Evolutionary conservation across 1,140 invertebrate species (phyloP).

Genomic region (Leptinotarsa texana): DNA sequence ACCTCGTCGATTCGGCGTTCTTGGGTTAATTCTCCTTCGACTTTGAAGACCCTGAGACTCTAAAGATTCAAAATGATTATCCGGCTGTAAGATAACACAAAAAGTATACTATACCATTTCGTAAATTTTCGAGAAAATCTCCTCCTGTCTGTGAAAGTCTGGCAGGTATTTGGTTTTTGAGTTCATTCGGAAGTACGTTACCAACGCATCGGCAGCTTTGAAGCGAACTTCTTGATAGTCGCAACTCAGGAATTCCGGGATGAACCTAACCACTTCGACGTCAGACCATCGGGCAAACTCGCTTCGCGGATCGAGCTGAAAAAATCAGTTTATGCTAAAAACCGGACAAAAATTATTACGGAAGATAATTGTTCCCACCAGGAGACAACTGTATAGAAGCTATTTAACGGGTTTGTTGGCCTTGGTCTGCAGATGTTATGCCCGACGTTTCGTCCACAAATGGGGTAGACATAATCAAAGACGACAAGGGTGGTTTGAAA

Average conservation of each 20-base stretch:
- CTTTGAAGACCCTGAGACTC: conserved; percentile 41
- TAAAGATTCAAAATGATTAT: conserved; percentile 24
- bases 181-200: conserved; percentile 48
- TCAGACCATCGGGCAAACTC: conserved; percentile 34
- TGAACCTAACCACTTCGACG: conserved; percentile 42
- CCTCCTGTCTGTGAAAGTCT: conserved; percentile 48
- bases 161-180: conserved; percentile 35
- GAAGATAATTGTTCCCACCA: no score
- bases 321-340: not conserved
- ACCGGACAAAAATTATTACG: not conserved
- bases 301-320: conserved; percentile 29
- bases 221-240: conserved; percentile 55
- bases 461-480: no score
- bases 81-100: no score
- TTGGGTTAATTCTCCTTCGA: conserved; percentile 34
- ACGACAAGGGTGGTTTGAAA: no score
- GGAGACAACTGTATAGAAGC: no score
- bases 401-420: no score
- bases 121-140: conserved; percentile 38
- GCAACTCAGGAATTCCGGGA: conserved; percentile 52
- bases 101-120: conserved; percentile 32
- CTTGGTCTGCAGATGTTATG: no score
- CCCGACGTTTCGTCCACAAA: no score
- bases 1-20: conserved; percentile 53
- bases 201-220: conserved; percentile 51